phyloP scores from a whole-genome alignment of 2,113 vertebrate genomes.

The Cyprinodon brontotheroides region DNA sequence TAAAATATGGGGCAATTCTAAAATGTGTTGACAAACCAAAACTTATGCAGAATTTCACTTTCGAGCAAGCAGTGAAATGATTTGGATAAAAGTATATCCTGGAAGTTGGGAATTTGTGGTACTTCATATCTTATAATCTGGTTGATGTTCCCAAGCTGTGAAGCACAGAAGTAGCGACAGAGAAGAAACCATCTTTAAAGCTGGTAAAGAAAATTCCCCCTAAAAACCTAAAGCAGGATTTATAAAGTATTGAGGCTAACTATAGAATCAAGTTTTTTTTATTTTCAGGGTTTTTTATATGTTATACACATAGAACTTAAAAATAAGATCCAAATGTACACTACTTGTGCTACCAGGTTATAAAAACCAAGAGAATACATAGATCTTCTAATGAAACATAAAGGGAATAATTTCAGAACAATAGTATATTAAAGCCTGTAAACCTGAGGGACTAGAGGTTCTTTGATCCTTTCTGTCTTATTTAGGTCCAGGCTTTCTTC shows the following conservation, averaged over 20 bases:
- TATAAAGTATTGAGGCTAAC: no score
- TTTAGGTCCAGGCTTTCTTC: conserved; percentile 90
- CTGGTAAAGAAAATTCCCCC: neutral
- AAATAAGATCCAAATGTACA: neutral
- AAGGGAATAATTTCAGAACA: neutral
- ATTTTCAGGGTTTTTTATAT: neutral
- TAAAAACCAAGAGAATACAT: no score
- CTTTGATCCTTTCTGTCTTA: conserved; percentile 4
- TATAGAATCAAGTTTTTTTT: no score
- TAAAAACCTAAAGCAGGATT: neutral
- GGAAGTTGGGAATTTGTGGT: neutral
- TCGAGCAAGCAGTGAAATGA: neutral
- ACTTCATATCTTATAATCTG: neutral
- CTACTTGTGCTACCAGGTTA: neutral
- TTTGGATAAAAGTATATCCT: neutral
- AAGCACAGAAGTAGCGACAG: neutral
- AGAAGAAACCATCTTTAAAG: neutral
- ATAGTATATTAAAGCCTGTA: neutral
- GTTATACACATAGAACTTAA: neutral
- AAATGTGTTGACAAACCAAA: neutral
- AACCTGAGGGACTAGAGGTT: neutral
- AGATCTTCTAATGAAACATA: neutral
- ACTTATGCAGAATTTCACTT: neutral
- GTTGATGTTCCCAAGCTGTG: neutral
- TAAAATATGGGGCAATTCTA: no score